Base-by-base conservation (phyloP, 2,113 vertebrate species). In the Anser brachyrhynchus region DNA sequence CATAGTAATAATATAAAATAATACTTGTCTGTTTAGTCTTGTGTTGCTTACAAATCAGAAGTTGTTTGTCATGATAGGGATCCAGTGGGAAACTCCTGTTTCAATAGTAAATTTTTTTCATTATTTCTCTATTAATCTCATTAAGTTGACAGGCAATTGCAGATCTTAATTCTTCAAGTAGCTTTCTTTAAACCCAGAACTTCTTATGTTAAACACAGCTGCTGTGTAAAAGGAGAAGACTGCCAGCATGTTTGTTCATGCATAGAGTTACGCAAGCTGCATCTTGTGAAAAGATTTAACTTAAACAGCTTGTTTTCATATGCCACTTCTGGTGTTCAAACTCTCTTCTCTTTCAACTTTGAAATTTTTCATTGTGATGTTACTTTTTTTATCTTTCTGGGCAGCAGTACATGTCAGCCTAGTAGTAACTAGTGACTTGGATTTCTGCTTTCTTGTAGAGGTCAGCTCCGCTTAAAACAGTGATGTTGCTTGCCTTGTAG, bases 1-100 rank as follows among this genome's bases (percentile, higher is more conserved):
- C 94, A 97, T 98, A 97, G 80, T 84, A 90, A 97, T 98, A 97
- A 98, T 98, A 97, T 98, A 97, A 98, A 98, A 87, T 94, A 91
- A 96, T 97, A 97, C 97, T 95, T 98, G 95, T 96, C 97, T 97
- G 94, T 97, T 97, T 95, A 97, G 97, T 98, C 97, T 96, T 97
- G 98, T 95, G 95, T 98, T 98, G 96, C 97, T 98, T 98, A 96
- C 82, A 87, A 80, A 95, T 95, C 77, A 85, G 67, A 84, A 82
- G 93, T 95, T 97, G 92, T 96, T 96, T 92, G 85, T 97, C 95
- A 97, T 97, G 88, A 96, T 93, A 95, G 94, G 82, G 90, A 93
- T 95, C 96, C 94, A 89, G 76, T 81, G 90, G 95, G 95, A 97
- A 96, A 79, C 94, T 97, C 95, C 93, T 96, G 77, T 94, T 96